Evolutionary conservation across 2,113 vertebrate genomes (phyloP), one percentile per base, ranked within the genome.

Genomic region (Vombatus ursinus): DNA sequence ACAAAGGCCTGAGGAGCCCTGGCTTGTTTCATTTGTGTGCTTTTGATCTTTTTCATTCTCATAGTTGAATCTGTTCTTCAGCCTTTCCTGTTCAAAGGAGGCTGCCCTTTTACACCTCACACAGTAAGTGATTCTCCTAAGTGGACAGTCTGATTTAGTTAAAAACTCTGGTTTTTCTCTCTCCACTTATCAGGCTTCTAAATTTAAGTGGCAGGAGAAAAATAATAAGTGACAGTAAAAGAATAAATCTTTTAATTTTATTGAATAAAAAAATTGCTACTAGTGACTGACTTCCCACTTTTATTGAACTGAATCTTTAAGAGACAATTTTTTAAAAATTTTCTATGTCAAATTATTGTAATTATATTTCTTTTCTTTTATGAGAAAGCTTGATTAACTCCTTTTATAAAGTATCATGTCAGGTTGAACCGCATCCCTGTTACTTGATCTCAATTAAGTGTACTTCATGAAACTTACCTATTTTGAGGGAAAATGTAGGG

Each of bases 201-300:
- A 24, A 90, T 91, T 91, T 95, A 91, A 96, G 14, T 95, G 26
- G 93, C 89, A 94, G 89, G 90, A 54, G 92, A 92, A 54, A 94
- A 52, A 57, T 94, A 96, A 52, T 90, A 91, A 93, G 94, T 97
- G 54, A 53, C 47, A 91, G 51, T 68, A 51, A 93, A 91, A 92
- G 92, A 84, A 94, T 5, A 57, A 90, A 92, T 95, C 94, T 92
- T 93, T 95, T 53, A 50, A 49, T 93, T 93, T 94, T 96, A 91
- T 92, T 91, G 24, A 92, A 84, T 54, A 57, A 89, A 95, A 94
- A 91, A 37, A 44, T 48, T 91, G 91, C 19, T 23, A 61, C 95
- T 48, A 51, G 2, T 95, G 92, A 89, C 51, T 91, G 91, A 50
- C 47, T 50, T 48, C 89, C 4, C 44, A 31, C n/a, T 90, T 89